phyloP scores from a whole-genome alignment of 2,888 invertebrate genomes.

The Formica aserva region DNA sequence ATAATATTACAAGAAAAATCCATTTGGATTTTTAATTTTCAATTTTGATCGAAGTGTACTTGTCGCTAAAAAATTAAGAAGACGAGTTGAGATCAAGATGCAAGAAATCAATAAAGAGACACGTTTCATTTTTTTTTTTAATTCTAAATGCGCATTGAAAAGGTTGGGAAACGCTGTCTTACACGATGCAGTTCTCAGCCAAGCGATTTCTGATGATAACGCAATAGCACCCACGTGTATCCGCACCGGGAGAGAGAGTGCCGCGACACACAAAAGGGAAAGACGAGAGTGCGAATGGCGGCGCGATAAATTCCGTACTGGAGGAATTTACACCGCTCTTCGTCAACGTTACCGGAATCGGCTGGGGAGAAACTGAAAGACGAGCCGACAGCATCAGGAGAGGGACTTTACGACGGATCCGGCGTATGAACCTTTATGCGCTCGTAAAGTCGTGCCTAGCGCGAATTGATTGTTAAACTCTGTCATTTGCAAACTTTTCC shows the following conservation, averaged over 20 bases:
- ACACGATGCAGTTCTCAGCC: slow-evolving; percentile 18
- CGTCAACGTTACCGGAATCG: slow-evolving; percentile 66
- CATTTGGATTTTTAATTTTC: background rate
- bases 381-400: slow-evolving; percentile 29
- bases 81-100: background rate
- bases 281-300: slow-evolving; percentile 56
- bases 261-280: slow-evolving; percentile 25
- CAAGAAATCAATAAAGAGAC: background rate
- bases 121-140: background rate
- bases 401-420: slow-evolving; percentile 73
- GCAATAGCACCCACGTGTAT: slow-evolving; percentile 21
- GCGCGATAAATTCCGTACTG: slow-evolving; percentile 62
- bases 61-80: background rate
- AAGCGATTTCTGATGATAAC: slow-evolving; percentile 16
- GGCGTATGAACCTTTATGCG: slow-evolving; percentile 71
- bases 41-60: background rate
- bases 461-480: slow-evolving; percentile 71
- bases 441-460: slow-evolving; percentile 71
- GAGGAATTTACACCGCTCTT: slow-evolving; percentile 56
- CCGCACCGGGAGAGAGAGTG: slow-evolving; percentile 10
- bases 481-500: slow-evolving; percentile 59
- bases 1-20: background rate
- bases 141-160: background rate
- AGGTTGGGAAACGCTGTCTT: background rate
- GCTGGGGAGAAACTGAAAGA: slow-evolving; percentile 54